phyloP scores from a whole-genome alignment of 2,797 vertebrate species.

The Limosa lapponica region DNA sequence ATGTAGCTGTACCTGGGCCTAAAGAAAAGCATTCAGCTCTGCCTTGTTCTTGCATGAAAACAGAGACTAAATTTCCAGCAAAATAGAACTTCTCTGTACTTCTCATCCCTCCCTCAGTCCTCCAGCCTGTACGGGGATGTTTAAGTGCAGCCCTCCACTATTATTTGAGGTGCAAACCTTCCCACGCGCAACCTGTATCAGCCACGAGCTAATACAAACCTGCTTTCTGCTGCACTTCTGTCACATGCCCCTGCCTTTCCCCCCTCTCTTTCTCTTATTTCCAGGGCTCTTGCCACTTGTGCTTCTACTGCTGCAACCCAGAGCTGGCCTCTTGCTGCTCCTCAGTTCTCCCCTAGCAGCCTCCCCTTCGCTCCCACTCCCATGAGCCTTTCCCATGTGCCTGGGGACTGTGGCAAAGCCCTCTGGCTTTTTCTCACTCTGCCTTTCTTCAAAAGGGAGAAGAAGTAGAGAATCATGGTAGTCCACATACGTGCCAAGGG shows the following conservation, averaged over 20 bases:
- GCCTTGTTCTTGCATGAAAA: background rate
- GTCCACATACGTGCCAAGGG: background rate
- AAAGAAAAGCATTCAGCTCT: background rate
- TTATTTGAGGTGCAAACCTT: background rate
- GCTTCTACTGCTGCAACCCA: background rate
- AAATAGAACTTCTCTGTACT: background rate
- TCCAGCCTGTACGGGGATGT: background rate
- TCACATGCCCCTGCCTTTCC: background rate
- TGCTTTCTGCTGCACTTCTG: background rate
- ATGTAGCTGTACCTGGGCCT: background rate
- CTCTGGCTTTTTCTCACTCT: background rate
- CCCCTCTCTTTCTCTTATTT: accelerated
- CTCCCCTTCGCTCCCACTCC: accelerated
- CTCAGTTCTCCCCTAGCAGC: background rate
- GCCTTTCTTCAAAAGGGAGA: background rate
- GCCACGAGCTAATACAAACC: background rate
- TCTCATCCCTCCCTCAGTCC: background rate
- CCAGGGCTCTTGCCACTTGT: background rate
- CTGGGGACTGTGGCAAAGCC: background rate
- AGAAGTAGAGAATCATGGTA: background rate
- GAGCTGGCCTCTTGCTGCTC: background rate
- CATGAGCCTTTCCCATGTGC: accelerated
- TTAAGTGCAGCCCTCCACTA: background rate
- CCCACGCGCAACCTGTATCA: accelerated
- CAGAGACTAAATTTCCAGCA: background rate